Conservation (phyloP, 2,797 vertebrate genomes). For the Pogoniulus pusillus region DNA sequence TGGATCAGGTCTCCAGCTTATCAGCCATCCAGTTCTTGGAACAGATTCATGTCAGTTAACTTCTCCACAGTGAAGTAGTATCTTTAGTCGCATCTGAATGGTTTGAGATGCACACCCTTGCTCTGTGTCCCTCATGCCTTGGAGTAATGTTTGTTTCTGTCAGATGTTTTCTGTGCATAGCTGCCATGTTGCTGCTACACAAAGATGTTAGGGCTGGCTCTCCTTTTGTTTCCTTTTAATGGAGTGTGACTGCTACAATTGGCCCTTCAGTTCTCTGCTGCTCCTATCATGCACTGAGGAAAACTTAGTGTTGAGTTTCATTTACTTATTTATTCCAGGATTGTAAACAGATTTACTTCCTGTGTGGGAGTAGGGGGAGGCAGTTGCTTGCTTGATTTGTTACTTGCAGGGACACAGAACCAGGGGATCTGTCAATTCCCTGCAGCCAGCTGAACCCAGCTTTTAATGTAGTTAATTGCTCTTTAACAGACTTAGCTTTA, state of each 20-base stretch:
- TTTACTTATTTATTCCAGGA: slow-evolving; percentile 52
- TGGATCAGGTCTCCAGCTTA: background rate
- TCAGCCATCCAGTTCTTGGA: background rate
- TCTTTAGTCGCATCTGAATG: background rate
- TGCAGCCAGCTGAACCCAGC: slow-evolving; percentile 11
- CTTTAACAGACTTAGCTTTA: background rate
- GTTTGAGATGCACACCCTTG: background rate
- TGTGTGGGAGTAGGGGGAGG: slow-evolving; percentile 52
- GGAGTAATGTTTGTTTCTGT: background rate
- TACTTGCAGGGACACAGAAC: slow-evolving; percentile 27
- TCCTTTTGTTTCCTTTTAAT: background rate
- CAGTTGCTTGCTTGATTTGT: slow-evolving; percentile 63
- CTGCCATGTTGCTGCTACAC: background rate
- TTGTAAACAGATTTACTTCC: slow-evolving; percentile 73
- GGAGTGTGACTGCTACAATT: background rate
- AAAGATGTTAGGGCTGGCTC: background rate
- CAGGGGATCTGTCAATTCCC: slow-evolving; percentile 33
- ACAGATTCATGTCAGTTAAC: background rate
- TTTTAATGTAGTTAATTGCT: slow-evolving; percentile 56
- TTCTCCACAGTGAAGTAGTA: background rate
- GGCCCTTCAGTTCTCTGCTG: background rate
- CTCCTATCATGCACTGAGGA: background rate
- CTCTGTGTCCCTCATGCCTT: background rate
- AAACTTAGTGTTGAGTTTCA: slow-evolving; percentile 35
- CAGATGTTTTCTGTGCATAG: background rate